Evolutionary conservation across 2,888 invertebrate species (phyloP), one percentile per base, ranked within the genome.

Genomic region (Drosophila algonquin): DNA sequence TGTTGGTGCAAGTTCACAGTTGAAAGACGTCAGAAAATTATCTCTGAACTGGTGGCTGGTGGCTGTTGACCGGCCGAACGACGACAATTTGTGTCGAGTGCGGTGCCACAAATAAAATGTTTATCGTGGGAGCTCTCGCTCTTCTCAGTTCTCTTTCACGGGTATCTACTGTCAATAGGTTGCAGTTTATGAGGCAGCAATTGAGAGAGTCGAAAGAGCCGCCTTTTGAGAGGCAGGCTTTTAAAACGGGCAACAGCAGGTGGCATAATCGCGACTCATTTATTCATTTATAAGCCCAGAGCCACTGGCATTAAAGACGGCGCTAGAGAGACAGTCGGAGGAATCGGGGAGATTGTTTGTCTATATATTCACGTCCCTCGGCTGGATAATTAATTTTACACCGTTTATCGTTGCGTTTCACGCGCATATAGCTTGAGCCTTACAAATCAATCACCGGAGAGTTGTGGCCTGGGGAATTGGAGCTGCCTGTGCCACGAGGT

Each of bases 351-450:
- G 27, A 40, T 67, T 54, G 48, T 63, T 48, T 18, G 63, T 45
- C 63, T 46, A 51, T 63, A 64, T 50, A 63, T 63, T 63, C 51
- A 45, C 51, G 63, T 63, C 45, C 63, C 51, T 51, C 16, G 44
- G 63, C 51, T 80, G 80, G 80, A 84, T 86, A 86, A 86, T 86
- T 86, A 84, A 89, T 86, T 86, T 89, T 73, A 81, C 85, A 81
- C 80, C 76, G 80, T 77, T 87, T 87, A 84, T 81, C 84, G 80
- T 50, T 75, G 72, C 71, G 73, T 75, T 86, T 73, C 85, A 74
- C 77, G 76, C 74, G 77, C 68, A 71, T 60, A 74, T 74, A 72
- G 76, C 78, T 81, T 72, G 82, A 87, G 80, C 75, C 89, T 76
- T 73, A 87, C 80, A 78, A 88, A 87, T 87, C 86, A 85, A 87